Base-by-base conservation (phyloP, 2,797 vertebrate species). In the Coccyzus lansbergi region DNA sequence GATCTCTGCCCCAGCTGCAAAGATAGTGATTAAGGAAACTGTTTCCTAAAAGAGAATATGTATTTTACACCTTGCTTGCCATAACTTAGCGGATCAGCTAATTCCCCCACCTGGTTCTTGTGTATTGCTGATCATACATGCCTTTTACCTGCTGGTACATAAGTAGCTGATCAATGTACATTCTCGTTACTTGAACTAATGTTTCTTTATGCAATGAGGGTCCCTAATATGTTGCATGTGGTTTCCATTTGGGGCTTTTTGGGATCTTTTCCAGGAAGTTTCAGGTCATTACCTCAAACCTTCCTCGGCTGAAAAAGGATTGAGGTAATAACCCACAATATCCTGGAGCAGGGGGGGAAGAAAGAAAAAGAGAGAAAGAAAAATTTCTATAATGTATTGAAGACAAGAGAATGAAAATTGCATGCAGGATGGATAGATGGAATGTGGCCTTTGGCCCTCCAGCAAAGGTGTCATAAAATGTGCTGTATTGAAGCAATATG, bases 251-350 rank as follows among this genome's bases (percentile, higher is more conserved):
- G 71, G 53, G 77, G 87, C n/a, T 96, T 90, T 92, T 91, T 88
- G 89, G 96, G 95, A 96, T 85, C 53, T 91, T 86, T 96, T 95
- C 96, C 96, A 96, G 90, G 89, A 94, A 95, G 88, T 95, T 96
- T 96, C 94, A 95, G 91, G 93, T 96, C 96, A 97, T 95, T 95
- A 94, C 86, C 92, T 95, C 92, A 92, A 96, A 90, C 84, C 81
- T 93, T 92, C 82, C 91, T 95, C 88, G 91, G 93, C 95, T 96
- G 96, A 97, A 94, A 96, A 82, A 74, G 90, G 84, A 89, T 95
- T 92, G 95, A 97, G 76, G 87, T 93, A 97, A 96, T 96, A 94
- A 93, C 81, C 89, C 85, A 90, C 91, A 94, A 95, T 95, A 96
- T 93, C 89, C 93, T 91, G 88, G 62, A 34, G 81, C 25, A 53